These are phyloP conservation scores for Enteromius fasciolatus DNA, from an alignment of 2,797 vertebrate genomes.

Conservation along the genomic window DNA sequence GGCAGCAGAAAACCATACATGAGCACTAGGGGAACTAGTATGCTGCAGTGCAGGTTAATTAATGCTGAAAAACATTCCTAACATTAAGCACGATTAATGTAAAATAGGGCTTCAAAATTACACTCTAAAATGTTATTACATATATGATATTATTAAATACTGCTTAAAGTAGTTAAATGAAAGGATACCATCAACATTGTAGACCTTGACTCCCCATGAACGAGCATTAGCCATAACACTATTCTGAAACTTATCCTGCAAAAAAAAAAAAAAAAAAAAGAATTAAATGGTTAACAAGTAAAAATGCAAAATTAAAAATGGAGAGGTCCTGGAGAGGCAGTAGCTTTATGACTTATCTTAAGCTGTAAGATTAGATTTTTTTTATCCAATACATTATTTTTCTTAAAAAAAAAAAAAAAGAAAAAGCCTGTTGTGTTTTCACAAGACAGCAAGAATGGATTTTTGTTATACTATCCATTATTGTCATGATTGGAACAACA, in stretches of 20 bases:
- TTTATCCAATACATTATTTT: no score
- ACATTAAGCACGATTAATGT: not conserved
- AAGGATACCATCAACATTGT: slow-evolving; percentile 88
- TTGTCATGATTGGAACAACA: not conserved
- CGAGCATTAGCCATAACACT: slow-evolving; percentile 79
- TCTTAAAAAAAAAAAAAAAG: no score
- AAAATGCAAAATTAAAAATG: not conserved
- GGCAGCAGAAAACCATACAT: not conserved
- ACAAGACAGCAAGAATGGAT: not conserved
- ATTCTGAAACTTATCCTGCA: slow-evolving; percentile 76
- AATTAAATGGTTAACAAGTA: not conserved
- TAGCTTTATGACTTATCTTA: not conserved
- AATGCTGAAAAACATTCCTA: not conserved
- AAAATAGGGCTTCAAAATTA: not conserved
- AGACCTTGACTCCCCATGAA: slow-evolving; percentile 85
- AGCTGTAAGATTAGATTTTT: not conserved
- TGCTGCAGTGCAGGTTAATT: not conserved
- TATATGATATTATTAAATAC: not conserved
- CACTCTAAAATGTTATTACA: not conserved
- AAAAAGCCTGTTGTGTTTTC: not conserved
- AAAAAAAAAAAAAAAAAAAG: not conserved
- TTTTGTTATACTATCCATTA: not conserved
- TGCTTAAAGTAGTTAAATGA: not conserved
- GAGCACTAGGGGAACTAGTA: not conserved
- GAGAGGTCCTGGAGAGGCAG: not conserved